Evolutionary conservation across 1,140 invertebrate species (phyloP), one percentile per base, ranked within the genome.

Genomic region (Acromyrmex echinatior): DNA sequence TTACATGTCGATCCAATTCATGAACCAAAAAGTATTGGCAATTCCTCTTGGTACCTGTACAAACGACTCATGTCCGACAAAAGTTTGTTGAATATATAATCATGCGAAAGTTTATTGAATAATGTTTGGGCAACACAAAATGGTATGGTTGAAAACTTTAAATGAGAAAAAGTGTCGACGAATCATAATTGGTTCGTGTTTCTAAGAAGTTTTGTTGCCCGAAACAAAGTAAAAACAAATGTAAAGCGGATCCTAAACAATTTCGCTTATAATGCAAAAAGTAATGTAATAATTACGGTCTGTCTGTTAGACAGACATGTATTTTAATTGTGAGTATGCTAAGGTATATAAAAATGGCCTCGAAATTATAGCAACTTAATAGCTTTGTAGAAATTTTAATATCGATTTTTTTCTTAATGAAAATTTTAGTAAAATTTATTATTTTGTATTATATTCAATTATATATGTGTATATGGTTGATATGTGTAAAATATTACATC

Each of bases 21-120:
- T 16, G 21, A 81, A 58, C 16, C 65, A 73, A 73, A 62, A 49
- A 82, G 53, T 39, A 31, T 31, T 25, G 16, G 25, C 56, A 49
- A 51, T 51, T 74, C 39, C 56, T 76, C n/a, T 1, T 45, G 16
- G 31, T n/a, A 39, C 18, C 25, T 49, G 2, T 51, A 71, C 49
- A 74, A 82, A 62, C 35, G 53, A 3, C 14, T 28, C 35, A 14
- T 51, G 70, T 31, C 56, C 39, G n/a, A 14, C n/a, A 9, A 63
- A 76, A 84, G 71, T 84, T 76, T 31, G 21, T 74, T 31, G 56
- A 49, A 74, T 39, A 39, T 39, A 39, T 62, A 76, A 84, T 81
- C 51, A 45, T 62, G 56, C 25, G 14, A 74, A 82, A 82, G 80
- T 82, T 82, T 74, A 82, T 35, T 45, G 56, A 62, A 49, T 49